Evolutionary conservation across 1,140 invertebrate genomes (phyloP).

Genomic region (Anastrepha obliqua): DNA sequence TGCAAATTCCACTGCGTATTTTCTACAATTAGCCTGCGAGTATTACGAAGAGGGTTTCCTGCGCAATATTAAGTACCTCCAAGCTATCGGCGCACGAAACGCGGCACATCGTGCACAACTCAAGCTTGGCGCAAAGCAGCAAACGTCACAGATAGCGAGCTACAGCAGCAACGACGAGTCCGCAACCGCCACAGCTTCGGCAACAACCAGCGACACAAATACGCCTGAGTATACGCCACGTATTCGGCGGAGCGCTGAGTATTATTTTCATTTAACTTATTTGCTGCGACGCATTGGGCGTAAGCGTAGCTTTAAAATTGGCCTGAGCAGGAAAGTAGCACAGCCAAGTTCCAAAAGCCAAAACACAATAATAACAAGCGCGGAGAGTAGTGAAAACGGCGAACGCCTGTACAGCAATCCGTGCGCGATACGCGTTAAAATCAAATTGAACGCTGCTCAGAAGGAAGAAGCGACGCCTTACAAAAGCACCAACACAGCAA

Average conservation of each 20-base stretch:
- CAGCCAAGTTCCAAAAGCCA: not conserved
- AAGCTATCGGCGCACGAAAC: conserved; percentile 69
- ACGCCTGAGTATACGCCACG: not conserved
- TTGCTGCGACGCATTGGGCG: conserved; percentile 20
- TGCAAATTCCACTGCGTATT: conserved; percentile 61
- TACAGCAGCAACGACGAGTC: conserved; percentile 41
- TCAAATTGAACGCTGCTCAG: conserved; percentile 21
- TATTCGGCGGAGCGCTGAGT: conserved; percentile 50
- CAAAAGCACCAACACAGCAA: not conserved
- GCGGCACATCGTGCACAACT: not conserved
- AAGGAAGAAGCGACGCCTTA: not conserved
- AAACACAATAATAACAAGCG: no score
- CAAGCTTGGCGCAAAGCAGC: not conserved
- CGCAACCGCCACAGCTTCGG: conserved; percentile 54
- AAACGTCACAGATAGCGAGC: not conserved
- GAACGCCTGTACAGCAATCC: conserved; percentile 7
- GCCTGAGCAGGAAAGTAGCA: not conserved
- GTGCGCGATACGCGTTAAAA: conserved; percentile 56
- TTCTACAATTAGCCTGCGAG: conserved; percentile 68
- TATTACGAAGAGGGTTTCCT: conserved; percentile 69
- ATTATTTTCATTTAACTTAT: not conserved
- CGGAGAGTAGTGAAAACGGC: not conserved
- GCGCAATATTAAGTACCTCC: conserved; percentile 67
- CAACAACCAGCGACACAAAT: conserved; percentile 56
- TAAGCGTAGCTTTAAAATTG: conserved; percentile 38